phyloP scores from a whole-genome alignment of 1,140 invertebrate genomes.

The Drosophila leontia region DNA sequence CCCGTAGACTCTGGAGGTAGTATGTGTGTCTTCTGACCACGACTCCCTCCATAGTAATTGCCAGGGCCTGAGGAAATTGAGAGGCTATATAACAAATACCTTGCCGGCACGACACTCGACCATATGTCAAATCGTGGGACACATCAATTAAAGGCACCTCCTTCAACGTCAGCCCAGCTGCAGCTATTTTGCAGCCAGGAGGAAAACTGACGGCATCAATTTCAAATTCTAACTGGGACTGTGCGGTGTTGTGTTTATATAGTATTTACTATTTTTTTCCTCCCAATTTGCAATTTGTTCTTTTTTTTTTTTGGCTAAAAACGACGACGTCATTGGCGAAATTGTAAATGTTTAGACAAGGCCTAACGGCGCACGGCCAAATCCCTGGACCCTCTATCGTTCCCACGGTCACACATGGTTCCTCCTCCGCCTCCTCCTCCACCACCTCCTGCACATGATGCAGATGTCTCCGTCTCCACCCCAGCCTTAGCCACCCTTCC shows the following conservation, averaged over 20 bases:
- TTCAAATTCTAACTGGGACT: constrained; percentile 12
- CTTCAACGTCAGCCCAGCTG: constrained; percentile 2
- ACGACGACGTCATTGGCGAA: constrained; percentile 72
- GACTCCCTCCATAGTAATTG: constrained; percentile 9
- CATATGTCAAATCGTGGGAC: constrained; percentile 60
- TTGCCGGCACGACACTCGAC: constrained; percentile 52
- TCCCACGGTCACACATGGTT: constrained; percentile 33
- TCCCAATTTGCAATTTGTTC: constrained; percentile 13
- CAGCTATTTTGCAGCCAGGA: constrained; percentile 38
- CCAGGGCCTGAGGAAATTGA: constrained; percentile 28
- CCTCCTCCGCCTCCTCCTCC: constrained; percentile 14
- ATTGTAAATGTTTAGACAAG: constrained; percentile 81
- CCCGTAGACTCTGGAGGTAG: not conserved
- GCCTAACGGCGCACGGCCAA: constrained; percentile 53
- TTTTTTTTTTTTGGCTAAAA: constrained; percentile 18
- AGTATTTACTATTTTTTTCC: not conserved
- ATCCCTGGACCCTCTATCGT: constrained; percentile 31
- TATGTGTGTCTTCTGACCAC: not conserved
- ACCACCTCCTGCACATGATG: constrained; percentile 8
- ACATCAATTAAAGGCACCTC: constrained; percentile 42
- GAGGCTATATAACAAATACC: constrained; percentile 59
- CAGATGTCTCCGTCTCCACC: not conserved
- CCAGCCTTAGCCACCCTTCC: constrained; percentile 10
- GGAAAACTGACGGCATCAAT: constrained; percentile 47
- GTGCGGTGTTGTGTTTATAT: constrained; percentile 3